phyloP scores from a whole-genome alignment of 2,797 vertebrate genomes.

The Dendrocincla tyrannina region DNA sequence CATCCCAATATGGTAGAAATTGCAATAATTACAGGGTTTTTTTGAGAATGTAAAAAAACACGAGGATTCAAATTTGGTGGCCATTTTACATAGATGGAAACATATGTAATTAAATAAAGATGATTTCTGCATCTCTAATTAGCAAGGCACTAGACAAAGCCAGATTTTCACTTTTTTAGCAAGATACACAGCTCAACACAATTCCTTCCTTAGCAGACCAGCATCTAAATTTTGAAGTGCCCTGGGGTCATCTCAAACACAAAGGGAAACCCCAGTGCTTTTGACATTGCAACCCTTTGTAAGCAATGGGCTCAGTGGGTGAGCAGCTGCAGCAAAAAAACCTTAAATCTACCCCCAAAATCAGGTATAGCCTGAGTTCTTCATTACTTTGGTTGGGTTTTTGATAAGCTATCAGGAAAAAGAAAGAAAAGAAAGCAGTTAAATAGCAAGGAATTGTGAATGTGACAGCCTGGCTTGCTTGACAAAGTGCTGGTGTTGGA shows the following conservation, averaged over 20 bases:
- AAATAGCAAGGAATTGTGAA: not conserved
- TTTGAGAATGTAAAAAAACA: not conserved
- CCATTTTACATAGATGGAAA: not conserved
- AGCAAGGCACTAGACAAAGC: not conserved
- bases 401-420: not conserved
- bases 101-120: constrained; percentile 29
- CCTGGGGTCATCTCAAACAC: not conserved
- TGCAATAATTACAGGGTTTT: constrained; percentile 30
- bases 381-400: not conserved
- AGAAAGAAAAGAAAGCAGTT: not conserved
- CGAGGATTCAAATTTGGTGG: not conserved
- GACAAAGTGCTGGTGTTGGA: not conserved
- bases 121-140: constrained; percentile 30
- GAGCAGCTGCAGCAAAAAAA: not conserved
- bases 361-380: not conserved
- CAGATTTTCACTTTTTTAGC: not conserved
- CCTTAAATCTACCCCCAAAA: not conserved
- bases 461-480: accelerated
- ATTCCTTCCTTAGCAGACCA: not conserved
- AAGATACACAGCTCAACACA: not conserved
- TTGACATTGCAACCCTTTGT: not conserved
- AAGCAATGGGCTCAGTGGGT: accelerated
- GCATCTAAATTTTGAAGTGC: not conserved
- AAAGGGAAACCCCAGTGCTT: not conserved
- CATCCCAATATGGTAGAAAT: not conserved